Base-by-base conservation (phyloP, 2,888 invertebrate genomes). In the Agrochola circellaris region DNA sequence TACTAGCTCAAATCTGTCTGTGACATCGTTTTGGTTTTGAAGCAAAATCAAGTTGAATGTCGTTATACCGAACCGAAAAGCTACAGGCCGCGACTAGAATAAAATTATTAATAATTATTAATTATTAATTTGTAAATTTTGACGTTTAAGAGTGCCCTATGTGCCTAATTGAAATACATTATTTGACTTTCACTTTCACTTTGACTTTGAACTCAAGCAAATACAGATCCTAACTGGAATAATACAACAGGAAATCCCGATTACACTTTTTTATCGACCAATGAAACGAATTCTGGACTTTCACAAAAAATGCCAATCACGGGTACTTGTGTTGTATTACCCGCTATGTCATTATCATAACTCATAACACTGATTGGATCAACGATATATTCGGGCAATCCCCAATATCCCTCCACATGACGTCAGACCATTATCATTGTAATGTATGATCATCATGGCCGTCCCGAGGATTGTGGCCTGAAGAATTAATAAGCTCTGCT, bases 401-500 rank as follows among this genome's bases (percentile, higher is more conserved):
- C 23, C 30, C 23, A 48, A 68, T 62, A 69, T 15, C n/a, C 17
- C 23, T 51, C 51, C 48, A 20, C 61, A 60, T 65, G 77, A 77
- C 64, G 68, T 81, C 74, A 77, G 58, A 0, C 7, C 11, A 76
- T 70, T 81, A 81, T 80, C 62, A 75, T 80, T 67, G 61, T 84
- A 84, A 72, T 73, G 61, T 81, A 72, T 75, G 61, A 70, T 64
- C 68, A 76, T 54, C 54, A 73, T 76, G 45, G n/a, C 42, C 17
- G n/a, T 26, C 20, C 26, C 15, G 64, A 83, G 45, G 51, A 38
- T 42, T 51, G 56, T 34, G 42, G 62, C 60, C 69, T 62, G 56
- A 38, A 17, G 76, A 80, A 80, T 84, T 77, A 74, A 81, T 77
- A 58, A 84, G 77, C 42, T 23, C 17, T 64, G 67, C 61, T 48